These are phyloP conservation scores for Myotis myotis DNA, from an alignment of 2,797 vertebrate genomes.

Conservation along the genomic window DNA sequence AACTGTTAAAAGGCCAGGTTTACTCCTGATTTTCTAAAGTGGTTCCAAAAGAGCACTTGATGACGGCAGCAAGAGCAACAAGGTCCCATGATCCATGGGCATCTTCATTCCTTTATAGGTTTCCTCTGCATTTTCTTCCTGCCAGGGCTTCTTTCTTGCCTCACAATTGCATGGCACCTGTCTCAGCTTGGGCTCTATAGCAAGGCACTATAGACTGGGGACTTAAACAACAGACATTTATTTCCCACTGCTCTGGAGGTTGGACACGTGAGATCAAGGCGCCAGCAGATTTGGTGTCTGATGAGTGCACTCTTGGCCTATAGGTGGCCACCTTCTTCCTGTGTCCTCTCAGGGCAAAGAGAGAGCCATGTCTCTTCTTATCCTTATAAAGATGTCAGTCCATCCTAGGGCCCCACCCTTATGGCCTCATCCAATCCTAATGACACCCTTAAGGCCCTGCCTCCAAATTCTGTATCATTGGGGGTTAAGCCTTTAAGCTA, in stretches of 20 bases:
- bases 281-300: neutral
- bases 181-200: neutral
- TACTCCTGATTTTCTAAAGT: slow-evolving; percentile 88
- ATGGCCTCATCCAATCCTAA: neutral
- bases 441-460: neutral
- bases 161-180: neutral
- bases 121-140: slow-evolving; percentile 88
- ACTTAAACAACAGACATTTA: neutral
- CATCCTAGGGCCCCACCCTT: neutral
- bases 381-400: neutral
- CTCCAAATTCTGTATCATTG: neutral
- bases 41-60: slow-evolving; percentile 90
- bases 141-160: too few relatives aligned
- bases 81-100: slow-evolving; percentile 86
- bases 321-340: neutral
- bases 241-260: neutral
- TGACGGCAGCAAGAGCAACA: slow-evolving; percentile 91
- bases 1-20: slow-evolving; percentile 92
- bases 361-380: neutral
- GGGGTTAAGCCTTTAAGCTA: neutral
- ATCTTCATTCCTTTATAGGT: slow-evolving; percentile 85
- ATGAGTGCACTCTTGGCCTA: neutral
- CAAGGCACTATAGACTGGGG: neutral
- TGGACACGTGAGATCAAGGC: neutral
- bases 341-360: neutral